Conservation (phyloP, 2,113 vertebrate genomes). For the Pomatostomus ruficeps region DNA sequence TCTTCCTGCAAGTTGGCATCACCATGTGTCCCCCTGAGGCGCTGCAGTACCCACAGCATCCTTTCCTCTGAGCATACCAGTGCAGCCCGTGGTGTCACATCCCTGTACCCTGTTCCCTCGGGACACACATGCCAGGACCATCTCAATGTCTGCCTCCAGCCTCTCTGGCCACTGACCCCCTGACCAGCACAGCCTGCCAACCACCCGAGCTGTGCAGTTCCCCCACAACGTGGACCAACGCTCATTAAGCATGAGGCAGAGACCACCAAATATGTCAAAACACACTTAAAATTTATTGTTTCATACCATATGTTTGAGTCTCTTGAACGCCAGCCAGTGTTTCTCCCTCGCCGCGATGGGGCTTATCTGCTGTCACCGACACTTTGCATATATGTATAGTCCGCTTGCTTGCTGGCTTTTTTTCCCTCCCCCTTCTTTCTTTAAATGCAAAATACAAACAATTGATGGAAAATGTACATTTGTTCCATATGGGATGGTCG, state of each 20-base stretch:
- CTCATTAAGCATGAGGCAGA: constrained; percentile 52
- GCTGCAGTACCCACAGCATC: fast-evolving
- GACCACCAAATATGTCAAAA: constrained; percentile 67
- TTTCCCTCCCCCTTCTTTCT: neutral
- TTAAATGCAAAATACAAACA: constrained; percentile 63
- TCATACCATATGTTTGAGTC: constrained; percentile 43
- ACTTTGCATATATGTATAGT: neutral
- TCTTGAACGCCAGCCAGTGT: constrained; percentile 44
- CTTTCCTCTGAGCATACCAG: fast-evolving
- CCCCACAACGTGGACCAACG: constrained; percentile 32
- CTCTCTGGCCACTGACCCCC: neutral
- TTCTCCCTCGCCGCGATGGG: constrained; percentile 19
- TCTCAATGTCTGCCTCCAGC: neutral
- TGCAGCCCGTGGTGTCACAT: fast-evolving
- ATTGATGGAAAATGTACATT: constrained; percentile 71
- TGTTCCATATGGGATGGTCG: constrained; percentile 68
- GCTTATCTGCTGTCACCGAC: constrained; percentile 19
- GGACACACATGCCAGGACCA: neutral
- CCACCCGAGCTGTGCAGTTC: neutral
- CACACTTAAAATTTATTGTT: constrained; percentile 57
- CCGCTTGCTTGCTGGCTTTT: neutral
- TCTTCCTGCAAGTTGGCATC: neutral
- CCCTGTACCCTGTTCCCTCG: fast-evolving
- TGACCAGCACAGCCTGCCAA: neutral
- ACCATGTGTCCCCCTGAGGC: fast-evolving